Percentiles rank a stretch among this genome's conserved stretches.
These are phyloP conservation scores for Alethe diademata DNA, from an alignment of 2,113 vertebrate species.

Conservation along the genomic window DNA sequence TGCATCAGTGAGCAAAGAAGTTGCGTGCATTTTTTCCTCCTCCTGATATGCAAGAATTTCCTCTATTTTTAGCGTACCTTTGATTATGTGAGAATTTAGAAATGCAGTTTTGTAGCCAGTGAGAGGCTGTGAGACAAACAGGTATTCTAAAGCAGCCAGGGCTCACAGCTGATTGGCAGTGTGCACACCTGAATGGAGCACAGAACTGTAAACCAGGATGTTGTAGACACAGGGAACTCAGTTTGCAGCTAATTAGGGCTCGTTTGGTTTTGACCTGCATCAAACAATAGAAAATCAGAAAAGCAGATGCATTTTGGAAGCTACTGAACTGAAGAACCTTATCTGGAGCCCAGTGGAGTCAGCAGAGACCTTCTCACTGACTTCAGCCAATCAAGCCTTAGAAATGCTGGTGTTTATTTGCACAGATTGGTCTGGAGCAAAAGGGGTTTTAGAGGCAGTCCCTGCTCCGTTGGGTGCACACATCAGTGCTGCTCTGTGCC, in stretches of 20 bases:
- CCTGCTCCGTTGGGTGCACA: not conserved
- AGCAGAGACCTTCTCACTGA: constrained; percentile 42
- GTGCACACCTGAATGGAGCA: constrained; percentile 7
- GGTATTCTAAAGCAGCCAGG: constrained; percentile 50
- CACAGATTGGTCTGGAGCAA: not conserved
- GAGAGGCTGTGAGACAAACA: constrained; percentile 37
- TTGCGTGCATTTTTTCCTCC: constrained; percentile 62
- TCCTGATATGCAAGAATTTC: constrained; percentile 64
- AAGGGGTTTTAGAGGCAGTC: not conserved
- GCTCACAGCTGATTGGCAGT: constrained; percentile 55
- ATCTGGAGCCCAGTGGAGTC: constrained; percentile 52
- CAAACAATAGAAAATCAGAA: constrained; percentile 63
- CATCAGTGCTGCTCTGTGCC: not conserved
- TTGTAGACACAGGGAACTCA: constrained; percentile 45
- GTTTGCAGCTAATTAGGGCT: constrained; percentile 63
- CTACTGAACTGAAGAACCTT: constrained; percentile 52
- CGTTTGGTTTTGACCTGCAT: constrained; percentile 52
- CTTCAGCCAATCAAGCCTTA: constrained; percentile 32
- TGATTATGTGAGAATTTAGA: constrained; percentile 56
- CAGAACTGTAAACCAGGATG: not conserved
- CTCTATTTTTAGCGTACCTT: constrained; percentile 70
- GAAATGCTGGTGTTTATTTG: constrained; percentile 9
- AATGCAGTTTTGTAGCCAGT: constrained; percentile 9
- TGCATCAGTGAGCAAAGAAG: constrained; percentile 85
- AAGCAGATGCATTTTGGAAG: constrained; percentile 58